Evolutionary conservation across 2,113 vertebrate genomes (phyloP), one percentile per base, ranked within the genome.

Genomic region (Rutilus rutilus): DNA sequence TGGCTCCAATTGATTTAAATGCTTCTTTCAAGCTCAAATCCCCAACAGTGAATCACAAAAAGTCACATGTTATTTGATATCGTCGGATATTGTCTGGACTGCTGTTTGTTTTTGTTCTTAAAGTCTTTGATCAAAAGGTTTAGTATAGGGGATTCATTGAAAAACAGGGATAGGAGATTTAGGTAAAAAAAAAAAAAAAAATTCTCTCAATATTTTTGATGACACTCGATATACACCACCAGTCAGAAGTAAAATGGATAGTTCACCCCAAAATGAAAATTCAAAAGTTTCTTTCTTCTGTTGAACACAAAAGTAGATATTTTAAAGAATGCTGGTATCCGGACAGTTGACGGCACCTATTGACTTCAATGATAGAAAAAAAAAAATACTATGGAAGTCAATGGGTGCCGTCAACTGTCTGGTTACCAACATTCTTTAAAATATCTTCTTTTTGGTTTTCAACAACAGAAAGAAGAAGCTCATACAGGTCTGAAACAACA

Each of bases 71-170:
- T 36, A 79, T n/a, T 14, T 23, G 50, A 79, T 15, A 25, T 27
- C 6, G 11, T 9, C 30, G 14, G 30, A 47, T 79, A 39, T 59
- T 60, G 54, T 54, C 19, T 78, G 25, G 17, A 33, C 8, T 33
- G 15, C 5, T n/a, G 17, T 54, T 54, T n/a, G 33, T 33, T 67
- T 33, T 39, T 33, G 33, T 71, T 6, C 3, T 30, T 27, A 50
- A 52, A 76, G 25, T 52, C 12, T 76, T 76, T 76, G n/a, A 76
- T 52, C 30, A 76, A 27, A 76, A 50, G 50, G 2, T 52, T 76
- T 27, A 17, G 14, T 19, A 76, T 2, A 8, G n/a, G 45, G n/a
- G 7, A 27, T 17, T 52, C 45, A 50, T 10, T 30, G 14, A 50
- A 4, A 25, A 76, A n/a, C n/a, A 52, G n/a, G n/a, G 45, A n/a